Evolutionary conservation across 2,888 invertebrate genomes (phyloP).

Genomic region (Calameuta pallipes): DNA sequence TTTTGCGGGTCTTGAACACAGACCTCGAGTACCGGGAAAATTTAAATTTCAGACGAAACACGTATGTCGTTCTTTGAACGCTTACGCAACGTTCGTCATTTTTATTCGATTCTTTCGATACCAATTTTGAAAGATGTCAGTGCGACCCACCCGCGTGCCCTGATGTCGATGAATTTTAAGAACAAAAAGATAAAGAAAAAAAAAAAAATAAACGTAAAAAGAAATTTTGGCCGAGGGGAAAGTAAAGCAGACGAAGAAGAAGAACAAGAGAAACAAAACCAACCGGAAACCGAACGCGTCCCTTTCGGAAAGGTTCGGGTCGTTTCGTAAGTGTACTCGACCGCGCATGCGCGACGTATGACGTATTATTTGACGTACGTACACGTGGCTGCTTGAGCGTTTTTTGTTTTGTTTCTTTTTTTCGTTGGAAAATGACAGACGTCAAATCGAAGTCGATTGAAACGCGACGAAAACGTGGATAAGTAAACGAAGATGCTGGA

Average conservation of each 20-base stretch:
- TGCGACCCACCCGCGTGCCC: not conserved
- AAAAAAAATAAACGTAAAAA: slow-evolving; percentile 7
- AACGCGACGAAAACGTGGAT: not conserved
- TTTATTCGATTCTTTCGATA: not conserved
- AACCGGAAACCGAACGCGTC: not conserved
- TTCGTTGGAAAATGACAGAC: not conserved
- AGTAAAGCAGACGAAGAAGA: not conserved
- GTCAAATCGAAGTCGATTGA: not conserved
- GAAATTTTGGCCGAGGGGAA: not conserved
- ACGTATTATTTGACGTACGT: not conserved
- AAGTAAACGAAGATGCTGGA: slow-evolving; percentile 21
- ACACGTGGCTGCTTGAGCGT: not conserved
- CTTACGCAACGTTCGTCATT: not conserved
- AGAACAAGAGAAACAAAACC: not conserved
- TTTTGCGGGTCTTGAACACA: not conserved
- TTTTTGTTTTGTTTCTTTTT: not conserved
- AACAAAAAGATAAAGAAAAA: slow-evolving; percentile 10
- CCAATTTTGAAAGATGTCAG: not conserved
- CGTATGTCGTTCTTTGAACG: not conserved
- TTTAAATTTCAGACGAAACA: not conserved
- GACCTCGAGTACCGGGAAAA: not conserved
- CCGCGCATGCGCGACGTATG: too few relatives aligned
- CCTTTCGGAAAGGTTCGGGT: not conserved
- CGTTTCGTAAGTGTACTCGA: not conserved
- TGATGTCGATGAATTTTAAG: not conserved